Percentiles rank a stretch among this genome's conserved stretches.
These are phyloP conservation scores for Manduca sexta DNA, from an alignment of 1,140 invertebrate genomes.

Conservation along the genomic window DNA sequence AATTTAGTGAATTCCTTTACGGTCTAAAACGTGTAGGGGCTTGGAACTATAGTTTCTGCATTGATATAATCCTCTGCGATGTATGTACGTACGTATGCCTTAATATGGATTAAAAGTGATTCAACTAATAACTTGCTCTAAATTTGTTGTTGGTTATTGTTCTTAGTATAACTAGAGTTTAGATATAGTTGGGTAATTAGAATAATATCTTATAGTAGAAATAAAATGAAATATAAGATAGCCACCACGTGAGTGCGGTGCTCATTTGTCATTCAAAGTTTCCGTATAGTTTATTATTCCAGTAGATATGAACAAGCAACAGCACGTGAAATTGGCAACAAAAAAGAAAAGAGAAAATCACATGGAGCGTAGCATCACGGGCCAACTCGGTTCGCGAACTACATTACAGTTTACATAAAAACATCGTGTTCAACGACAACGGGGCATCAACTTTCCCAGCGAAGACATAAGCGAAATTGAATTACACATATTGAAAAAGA, in stretches of 20 bases:
- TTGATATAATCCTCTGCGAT: too few relatives aligned
- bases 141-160: too few relatives aligned
- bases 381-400: conserved; percentile 63
- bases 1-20: conserved; percentile 69
- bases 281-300: conserved; percentile 37
- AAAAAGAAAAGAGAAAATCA: conserved; percentile 55
- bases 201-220: too few relatives aligned
- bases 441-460: conserved; percentile 71
- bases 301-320: conserved; percentile 49
- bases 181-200: too few relatives aligned
- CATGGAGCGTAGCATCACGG: conserved; percentile 45
- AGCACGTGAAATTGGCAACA: conserved; percentile 59
- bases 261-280: conserved; percentile 10
- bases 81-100: too few relatives aligned
- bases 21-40: conserved; percentile 25
- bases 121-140: too few relatives aligned
- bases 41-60: too few relatives aligned
- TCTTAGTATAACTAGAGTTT: too few relatives aligned
- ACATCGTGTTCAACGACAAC: conserved; percentile 72
- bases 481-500: conserved; percentile 74
- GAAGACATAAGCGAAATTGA: conserved; percentile 74
- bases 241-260: too few relatives aligned
- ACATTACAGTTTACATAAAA: conserved; percentile 73
- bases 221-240: too few relatives aligned
- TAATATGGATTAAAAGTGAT: too few relatives aligned